phyloP scores from a whole-genome alignment of 1,140 invertebrate genomes.

The Notospermus geniculatus region DNA sequence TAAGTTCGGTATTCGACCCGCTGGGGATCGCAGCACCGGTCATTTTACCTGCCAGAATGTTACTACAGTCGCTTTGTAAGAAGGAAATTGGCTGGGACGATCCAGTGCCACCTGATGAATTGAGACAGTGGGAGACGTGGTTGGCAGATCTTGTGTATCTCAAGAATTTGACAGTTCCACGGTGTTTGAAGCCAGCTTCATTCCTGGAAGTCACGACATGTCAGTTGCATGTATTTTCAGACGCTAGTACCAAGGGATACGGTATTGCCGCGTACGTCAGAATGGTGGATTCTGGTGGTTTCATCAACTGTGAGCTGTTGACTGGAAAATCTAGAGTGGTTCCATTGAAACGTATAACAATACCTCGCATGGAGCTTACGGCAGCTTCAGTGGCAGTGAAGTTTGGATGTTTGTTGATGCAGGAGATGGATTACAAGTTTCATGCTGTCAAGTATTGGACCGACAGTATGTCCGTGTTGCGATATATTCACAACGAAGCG shows the following conservation, averaged over 20 bases:
- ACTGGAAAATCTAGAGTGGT: slow-evolving; percentile 27
- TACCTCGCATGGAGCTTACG: slow-evolving; percentile 27
- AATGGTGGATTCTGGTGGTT: too few relatives aligned
- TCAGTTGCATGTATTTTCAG: too few relatives aligned
- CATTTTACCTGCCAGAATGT: slow-evolving; percentile 13
- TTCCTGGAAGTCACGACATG: too few relatives aligned
- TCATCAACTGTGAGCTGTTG: slow-evolving; percentile 22
- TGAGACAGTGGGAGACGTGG: slow-evolving; percentile 7
- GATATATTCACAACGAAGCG: slow-evolving; percentile 24
- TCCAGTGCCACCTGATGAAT: background rate
- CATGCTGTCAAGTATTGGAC: slow-evolving; percentile 23
- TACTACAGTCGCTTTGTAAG: slow-evolving; percentile 18
- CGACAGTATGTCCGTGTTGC: slow-evolving; percentile 14
- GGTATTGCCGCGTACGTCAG: too few relatives aligned
- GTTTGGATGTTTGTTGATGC: slow-evolving; percentile 14
- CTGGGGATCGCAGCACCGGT: slow-evolving; percentile 17
- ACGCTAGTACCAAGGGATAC: too few relatives aligned
- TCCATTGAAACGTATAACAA: slow-evolving; percentile 22
- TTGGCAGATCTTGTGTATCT: slow-evolving; percentile 7
- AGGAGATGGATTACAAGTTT: slow-evolving; percentile 12
- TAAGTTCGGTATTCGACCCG: slow-evolving; percentile 20
- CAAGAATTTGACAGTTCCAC: too few relatives aligned
- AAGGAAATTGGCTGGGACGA: slow-evolving; percentile 20
- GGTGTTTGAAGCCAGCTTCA: too few relatives aligned
- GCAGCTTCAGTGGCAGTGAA: slow-evolving; percentile 27